Conservation (phyloP, 2,888 invertebrate genomes). For the Germaria angustata region DNA sequence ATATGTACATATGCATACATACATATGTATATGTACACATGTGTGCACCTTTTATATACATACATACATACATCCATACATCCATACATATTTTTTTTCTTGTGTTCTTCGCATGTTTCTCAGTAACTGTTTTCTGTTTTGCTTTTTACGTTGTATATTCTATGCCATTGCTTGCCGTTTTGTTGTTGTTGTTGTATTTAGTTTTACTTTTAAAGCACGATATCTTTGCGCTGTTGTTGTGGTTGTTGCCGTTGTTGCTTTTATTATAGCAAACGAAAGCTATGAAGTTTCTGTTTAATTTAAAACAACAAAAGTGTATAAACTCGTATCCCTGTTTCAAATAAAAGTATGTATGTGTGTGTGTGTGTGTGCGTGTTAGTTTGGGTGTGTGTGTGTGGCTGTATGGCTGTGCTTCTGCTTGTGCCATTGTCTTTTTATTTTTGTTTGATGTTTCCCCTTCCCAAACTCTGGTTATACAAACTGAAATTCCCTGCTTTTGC, state of each 20-base stretch:
- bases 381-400: neutral
- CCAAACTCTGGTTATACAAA: conserved; percentile 4
- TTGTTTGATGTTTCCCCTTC: conserved; percentile 46
- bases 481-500: conserved; percentile 30
- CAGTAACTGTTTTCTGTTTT: conserved; percentile 67
- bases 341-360: neutral
- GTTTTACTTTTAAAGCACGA: conserved; percentile 64
- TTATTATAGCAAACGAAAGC: conserved; percentile 78
- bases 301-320: conserved; percentile 44
- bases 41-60: conserved; percentile 29
- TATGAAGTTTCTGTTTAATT: conserved; percentile 73
- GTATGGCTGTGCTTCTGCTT: conserved; percentile 25
- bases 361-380: neutral
- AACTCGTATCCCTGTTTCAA: conserved; percentile 36
- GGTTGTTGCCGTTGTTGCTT: conserved; percentile 68
- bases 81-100: conserved; percentile 15
- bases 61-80: neutral
- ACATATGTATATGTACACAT: neutral
- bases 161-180: conserved; percentile 42
- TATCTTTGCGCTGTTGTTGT: conserved; percentile 68
- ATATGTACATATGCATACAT: neutral
- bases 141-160: conserved; percentile 52
- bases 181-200: conserved; percentile 48
- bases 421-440: conserved; percentile 53
- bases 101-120: conserved; percentile 60